Conservation (phyloP, 1,140 invertebrate genomes). For the Muscidifurax raptorellus region DNA sequence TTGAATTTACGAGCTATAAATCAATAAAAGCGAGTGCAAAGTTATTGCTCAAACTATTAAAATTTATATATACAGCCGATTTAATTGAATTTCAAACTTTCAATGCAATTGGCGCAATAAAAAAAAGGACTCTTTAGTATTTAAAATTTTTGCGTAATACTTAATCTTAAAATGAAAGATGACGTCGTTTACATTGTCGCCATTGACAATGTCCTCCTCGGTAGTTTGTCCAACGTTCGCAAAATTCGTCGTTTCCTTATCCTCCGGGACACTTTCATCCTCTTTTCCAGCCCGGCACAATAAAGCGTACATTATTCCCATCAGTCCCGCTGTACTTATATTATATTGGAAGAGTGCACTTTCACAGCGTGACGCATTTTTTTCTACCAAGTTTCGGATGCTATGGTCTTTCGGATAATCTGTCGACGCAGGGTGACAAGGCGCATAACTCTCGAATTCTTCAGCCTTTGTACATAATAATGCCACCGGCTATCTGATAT, state of each 20-base stretch:
- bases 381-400: not conserved
- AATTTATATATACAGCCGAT: too few species aligned
- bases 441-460: constrained; percentile 1
- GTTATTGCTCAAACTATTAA: too few species aligned
- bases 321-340: not conserved
- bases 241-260: not conserved
- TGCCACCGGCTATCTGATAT: not conserved
- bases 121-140: not conserved
- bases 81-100: too few species aligned
- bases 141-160: not conserved
- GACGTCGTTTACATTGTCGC: not conserved
- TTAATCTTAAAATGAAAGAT: not conserved
- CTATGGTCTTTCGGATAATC: not conserved
- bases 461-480: not conserved
- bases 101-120: not conserved
- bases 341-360: not conserved
- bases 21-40: too few species aligned
- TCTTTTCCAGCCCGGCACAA: not conserved
- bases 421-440: not conserved
- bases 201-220: not conserved
- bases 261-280: not conserved
- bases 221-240: not conserved
- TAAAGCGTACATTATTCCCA: not conserved
- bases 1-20: too few species aligned
- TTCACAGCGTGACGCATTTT: not conserved